Percentiles rank a stretch among this genome's conserved stretches.
Conservation (phyloP, 1,140 invertebrate genomes). For the Solenopsis invicta region DNA sequence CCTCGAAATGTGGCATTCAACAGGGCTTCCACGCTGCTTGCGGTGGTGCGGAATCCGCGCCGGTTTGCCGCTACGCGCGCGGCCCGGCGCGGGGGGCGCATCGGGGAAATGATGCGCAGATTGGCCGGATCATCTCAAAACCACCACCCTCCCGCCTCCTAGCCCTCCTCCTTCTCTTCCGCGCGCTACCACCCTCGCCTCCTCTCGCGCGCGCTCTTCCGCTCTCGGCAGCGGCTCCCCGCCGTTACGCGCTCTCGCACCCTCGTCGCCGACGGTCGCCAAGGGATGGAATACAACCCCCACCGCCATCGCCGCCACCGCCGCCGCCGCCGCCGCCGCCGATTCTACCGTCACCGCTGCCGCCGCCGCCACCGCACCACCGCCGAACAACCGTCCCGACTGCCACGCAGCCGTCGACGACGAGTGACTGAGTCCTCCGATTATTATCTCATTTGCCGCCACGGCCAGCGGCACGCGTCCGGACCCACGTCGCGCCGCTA, state of each 20-base stretch:
- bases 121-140: constrained; percentile 87
- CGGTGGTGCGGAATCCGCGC: constrained; percentile 79
- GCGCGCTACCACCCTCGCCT: constrained; percentile 6
- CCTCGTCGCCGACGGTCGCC: constrained; percentile 77
- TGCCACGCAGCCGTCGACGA: constrained; percentile 75
- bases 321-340: constrained; percentile 63
- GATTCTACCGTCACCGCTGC: too few species aligned
- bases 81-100: constrained; percentile 62
- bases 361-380: too few species aligned
- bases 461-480: constrained; percentile 75
- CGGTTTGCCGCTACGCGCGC: constrained; percentile 77
- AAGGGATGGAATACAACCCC: constrained; percentile 83
- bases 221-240: too few species aligned
- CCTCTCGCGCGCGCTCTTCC: constrained; percentile 60
- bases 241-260: constrained; percentile 59
- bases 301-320: constrained; percentile 76
- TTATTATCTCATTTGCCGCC: constrained; percentile 86
- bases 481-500: not conserved
- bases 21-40: constrained; percentile 80
- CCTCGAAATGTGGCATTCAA: constrained; percentile 83
- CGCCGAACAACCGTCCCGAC: constrained; percentile 63
- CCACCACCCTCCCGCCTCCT: constrained; percentile 78
- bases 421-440: constrained; percentile 82
- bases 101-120: constrained; percentile 87
- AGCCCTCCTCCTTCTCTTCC: constrained; percentile 68